Percentiles rank a stretch among this genome's conserved stretches.
Evolutionary conservation across 2,113 vertebrate species (phyloP).

Genomic region (Oxyura jamaicensis): DNA sequence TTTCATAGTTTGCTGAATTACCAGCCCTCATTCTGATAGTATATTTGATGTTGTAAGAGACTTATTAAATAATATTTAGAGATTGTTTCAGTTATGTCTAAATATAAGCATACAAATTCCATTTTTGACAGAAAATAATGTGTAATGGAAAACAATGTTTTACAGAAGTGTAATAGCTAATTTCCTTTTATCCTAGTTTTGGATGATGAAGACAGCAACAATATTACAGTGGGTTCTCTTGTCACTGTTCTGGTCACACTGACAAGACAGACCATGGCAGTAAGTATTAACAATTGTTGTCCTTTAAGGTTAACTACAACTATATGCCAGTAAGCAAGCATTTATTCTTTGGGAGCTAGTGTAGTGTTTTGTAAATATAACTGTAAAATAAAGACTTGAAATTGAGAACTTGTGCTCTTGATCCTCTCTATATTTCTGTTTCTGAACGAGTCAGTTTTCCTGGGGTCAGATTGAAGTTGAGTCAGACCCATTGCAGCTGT

Average conservation of each 20-base stretch:
- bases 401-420: neutral
- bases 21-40: neutral
- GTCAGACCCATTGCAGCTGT: constrained; percentile 5
- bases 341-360: neutral
- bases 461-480: constrained; percentile 26
- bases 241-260: constrained; percentile 95
- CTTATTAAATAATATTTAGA: neutral
- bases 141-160: neutral
- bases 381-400: neutral
- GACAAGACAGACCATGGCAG: constrained; percentile 92
- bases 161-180: neutral
- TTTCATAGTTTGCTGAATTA: neutral
- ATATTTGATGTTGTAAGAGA: neutral
- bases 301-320: neutral
- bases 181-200: constrained; percentile 79
- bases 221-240: constrained; percentile 96
- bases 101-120: neutral
- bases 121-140: neutral
- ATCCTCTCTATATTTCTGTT: neutral
- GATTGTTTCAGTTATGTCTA: neutral
- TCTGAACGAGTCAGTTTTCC: constrained; percentile 7
- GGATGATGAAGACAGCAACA: constrained; percentile 98
- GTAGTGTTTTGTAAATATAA: neutral
- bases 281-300: constrained; percentile 76
- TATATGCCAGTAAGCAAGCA: neutral